Percentiles rank a stretch among this genome's conserved stretches.
Evolutionary conservation across 35 echinoderm and acorn worm species (phyloP).

Genomic region (Ophiothrix spiculata): DNA sequence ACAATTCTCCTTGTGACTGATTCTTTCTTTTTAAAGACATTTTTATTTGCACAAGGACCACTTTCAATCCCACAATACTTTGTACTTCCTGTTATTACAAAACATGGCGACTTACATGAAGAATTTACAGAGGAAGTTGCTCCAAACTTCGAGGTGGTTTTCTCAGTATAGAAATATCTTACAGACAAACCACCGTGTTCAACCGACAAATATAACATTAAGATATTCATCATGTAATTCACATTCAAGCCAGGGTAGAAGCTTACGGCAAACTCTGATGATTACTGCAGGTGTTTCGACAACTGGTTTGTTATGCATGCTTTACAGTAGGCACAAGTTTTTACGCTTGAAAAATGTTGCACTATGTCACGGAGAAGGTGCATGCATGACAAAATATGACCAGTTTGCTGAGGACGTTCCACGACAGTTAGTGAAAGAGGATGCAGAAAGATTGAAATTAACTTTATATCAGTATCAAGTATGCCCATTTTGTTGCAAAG

Average conservation of each 20-base stretch:
- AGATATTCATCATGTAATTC: neutral
- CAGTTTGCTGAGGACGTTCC: neutral
- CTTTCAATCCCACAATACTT: neutral
- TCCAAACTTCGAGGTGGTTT: no score
- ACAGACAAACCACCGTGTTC: neutral
- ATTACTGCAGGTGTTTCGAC: neutral
- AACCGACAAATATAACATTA: neutral
- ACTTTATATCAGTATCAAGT: conserved; percentile 96
- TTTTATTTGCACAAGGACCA: no score
- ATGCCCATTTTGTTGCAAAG: conserved; percentile 97
- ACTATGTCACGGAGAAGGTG: neutral
- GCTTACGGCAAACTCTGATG: neutral
- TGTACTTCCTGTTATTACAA: neutral
- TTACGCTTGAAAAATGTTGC: neutral
- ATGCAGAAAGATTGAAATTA: conserved; percentile 62
- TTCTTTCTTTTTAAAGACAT: no score
- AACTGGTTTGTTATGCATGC: conserved; percentile 4
- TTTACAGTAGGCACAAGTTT: neutral
- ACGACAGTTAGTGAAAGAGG: conserved; percentile 44
- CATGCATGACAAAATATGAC: neutral
- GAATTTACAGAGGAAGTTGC: no score
- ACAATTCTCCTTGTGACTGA: no score
- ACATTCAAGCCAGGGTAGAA: neutral
- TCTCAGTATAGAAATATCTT: no score
- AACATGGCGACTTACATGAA: conserved; percentile 37